Evolutionary conservation across 2,888 invertebrate genomes (phyloP).

Genomic region (Tubulanus polymorphus): DNA sequence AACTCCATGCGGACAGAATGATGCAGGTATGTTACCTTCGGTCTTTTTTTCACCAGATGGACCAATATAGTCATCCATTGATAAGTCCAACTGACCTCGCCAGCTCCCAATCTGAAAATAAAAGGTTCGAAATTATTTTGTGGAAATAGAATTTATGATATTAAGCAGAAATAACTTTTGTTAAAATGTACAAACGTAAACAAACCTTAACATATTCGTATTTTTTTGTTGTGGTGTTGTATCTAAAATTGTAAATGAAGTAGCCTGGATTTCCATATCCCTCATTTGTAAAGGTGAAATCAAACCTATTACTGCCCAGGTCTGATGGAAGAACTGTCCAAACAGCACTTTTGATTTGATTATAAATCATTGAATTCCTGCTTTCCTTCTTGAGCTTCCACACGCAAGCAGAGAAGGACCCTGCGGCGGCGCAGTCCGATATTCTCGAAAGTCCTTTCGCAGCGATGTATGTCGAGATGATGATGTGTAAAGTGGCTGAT

Average conservation of each 20-base stretch:
- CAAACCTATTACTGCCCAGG: conserved; percentile 19
- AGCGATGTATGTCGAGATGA: conserved; percentile 42
- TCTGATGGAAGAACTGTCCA: conserved; percentile 2
- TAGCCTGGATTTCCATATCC: conserved; percentile 32
- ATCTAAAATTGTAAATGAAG: conserved; percentile 16
- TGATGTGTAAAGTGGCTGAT: conserved; percentile 36
- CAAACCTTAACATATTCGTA: neutral
- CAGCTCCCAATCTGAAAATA: conserved; percentile 23
- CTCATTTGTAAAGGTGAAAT: conserved; percentile 24
- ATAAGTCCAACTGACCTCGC: conserved; percentile 9
- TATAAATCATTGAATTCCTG: conserved; percentile 23
- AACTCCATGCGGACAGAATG: conserved; percentile 31
- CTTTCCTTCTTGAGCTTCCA: neutral
- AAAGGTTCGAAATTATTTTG: neutral
- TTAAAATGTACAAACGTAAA: neutral
- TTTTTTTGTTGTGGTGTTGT: neutral
- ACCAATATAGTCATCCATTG: conserved; percentile 13
- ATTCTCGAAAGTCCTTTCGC: conserved; percentile 32
- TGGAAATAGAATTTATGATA: too few relatives aligned
- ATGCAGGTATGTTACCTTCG: conserved; percentile 7
- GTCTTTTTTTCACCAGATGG: neutral
- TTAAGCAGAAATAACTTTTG: neutral
- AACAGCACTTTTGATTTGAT: conserved; percentile 3
- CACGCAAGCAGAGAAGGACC: conserved; percentile 16
- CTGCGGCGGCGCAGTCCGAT: conserved; percentile 9